Percentiles rank a stretch among this genome's conserved stretches.
Evolutionary conservation across 1,140 invertebrate species (phyloP).

Genomic region (Zaprionus kolodkinae): DNA sequence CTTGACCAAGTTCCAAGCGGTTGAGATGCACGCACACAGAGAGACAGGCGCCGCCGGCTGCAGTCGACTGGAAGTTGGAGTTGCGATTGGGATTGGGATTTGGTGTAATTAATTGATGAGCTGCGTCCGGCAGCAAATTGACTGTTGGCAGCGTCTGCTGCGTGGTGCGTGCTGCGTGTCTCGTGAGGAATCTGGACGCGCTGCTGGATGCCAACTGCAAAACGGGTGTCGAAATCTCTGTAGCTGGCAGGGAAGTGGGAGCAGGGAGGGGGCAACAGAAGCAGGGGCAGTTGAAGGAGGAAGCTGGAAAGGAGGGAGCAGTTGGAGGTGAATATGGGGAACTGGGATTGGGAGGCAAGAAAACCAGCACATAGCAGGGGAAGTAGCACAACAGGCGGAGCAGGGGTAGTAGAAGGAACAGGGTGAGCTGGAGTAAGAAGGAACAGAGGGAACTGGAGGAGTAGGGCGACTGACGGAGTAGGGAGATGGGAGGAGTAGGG

Average conservation of each 20-base stretch:
- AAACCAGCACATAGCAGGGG: neutral
- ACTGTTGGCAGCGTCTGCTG: neutral
- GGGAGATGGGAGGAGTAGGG: too few species aligned
- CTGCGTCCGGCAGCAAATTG: slow-evolving; percentile 74
- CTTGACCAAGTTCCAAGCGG: slow-evolving; percentile 32
- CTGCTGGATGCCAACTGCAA: neutral
- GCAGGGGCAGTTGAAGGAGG: neutral
- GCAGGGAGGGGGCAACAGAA: too few species aligned
- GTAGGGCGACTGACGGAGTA: too few species aligned
- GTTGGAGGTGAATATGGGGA: too few species aligned
- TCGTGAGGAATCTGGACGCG: neutral
- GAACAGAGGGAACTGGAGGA: too few species aligned
- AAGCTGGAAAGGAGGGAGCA: neutral
- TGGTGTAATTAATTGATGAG: slow-evolving; percentile 75
- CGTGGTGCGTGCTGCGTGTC: slow-evolving; percentile 43
- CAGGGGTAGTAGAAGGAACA: too few species aligned
- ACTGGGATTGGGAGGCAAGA: neutral
- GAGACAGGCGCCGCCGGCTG: slow-evolving; percentile 51
- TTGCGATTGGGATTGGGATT: slow-evolving; percentile 14
- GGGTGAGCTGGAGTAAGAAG: neutral
- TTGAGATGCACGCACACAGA: slow-evolving; percentile 25
- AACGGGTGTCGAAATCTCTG: neutral
- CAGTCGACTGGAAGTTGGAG: slow-evolving; percentile 11
- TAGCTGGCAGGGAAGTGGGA: too few species aligned
- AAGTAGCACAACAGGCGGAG: neutral